These are phyloP conservation scores for Odontothrips loti DNA, from an alignment of 2,888 invertebrate genomes.

Conservation along the genomic window DNA sequence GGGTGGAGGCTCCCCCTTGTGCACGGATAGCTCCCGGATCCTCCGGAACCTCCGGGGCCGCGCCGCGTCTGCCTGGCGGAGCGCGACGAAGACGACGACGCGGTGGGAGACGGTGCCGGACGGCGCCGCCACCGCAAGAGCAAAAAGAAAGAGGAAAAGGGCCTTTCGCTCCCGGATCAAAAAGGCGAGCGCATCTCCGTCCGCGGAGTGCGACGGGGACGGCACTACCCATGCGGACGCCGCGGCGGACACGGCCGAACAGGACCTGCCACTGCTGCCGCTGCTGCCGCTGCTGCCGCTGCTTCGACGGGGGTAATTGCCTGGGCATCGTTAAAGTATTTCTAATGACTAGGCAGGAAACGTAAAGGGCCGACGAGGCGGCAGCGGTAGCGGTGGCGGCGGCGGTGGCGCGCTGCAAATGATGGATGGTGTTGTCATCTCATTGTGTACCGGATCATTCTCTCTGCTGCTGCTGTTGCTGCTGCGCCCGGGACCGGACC, in stretches of 20 bases:
- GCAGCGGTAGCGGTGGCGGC: not conserved
- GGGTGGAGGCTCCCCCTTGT: not conserved
- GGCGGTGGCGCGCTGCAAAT: not conserved
- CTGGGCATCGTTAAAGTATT: conserved; percentile 21
- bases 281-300: not conserved
- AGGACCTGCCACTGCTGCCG: too few relatives aligned
- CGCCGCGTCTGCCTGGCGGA: not conserved
- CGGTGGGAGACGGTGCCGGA: not conserved
- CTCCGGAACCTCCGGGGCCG: not conserved
- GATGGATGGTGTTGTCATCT: conserved; percentile 20
- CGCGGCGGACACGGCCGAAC: too few relatives aligned
- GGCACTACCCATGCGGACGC: too few relatives aligned
- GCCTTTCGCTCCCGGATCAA: not conserved
- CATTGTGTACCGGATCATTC: conserved; percentile 8
- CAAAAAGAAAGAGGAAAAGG: not conserved
- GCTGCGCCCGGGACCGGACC: not conserved
- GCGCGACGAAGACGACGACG: not conserved
- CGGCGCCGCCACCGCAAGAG: not conserved
- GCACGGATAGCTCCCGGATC: not conserved
- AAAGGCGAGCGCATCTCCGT: not conserved
- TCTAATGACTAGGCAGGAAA: conserved; percentile 26
- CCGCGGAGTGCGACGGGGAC: not conserved
- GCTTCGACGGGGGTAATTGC: conserved; percentile 11
- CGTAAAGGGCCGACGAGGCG: not conserved
- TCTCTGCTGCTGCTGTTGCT: not conserved